phyloP scores from a whole-genome alignment of 2,888 invertebrate genomes.

The Trachelus iudaicus region DNA sequence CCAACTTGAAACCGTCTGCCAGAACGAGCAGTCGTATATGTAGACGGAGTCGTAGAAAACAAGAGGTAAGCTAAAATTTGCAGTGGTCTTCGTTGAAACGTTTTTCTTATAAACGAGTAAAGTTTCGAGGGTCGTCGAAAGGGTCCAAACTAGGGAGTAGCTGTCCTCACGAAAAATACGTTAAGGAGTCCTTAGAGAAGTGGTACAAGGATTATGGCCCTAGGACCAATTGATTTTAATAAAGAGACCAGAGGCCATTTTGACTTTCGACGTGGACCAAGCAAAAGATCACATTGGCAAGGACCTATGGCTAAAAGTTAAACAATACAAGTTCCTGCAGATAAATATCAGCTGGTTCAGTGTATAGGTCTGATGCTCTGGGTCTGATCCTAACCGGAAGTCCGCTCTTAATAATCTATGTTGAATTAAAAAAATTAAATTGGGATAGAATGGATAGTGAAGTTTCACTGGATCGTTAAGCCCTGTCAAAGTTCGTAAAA shows the following conservation, averaged over 20 bases:
- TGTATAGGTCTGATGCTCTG: not conserved
- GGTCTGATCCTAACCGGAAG: not conserved
- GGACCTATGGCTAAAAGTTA: not conserved
- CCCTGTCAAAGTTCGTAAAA: not conserved
- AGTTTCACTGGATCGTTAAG: not conserved
- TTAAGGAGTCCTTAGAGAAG: not conserved
- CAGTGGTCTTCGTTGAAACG: not conserved
- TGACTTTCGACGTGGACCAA: not conserved
- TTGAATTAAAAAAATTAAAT: not conserved
- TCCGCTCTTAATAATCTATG: not conserved
- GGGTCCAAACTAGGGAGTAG: not conserved
- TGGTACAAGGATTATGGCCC: not conserved
- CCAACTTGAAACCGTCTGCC: not conserved
- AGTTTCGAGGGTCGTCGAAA: not conserved
- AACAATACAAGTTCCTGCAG: not conserved
- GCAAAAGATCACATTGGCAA: not conserved
- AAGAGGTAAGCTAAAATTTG: not conserved
- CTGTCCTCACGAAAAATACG: not conserved
- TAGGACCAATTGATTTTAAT: not conserved
- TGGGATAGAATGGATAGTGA: not conserved
- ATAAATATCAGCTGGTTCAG: not conserved
- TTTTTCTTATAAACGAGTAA: not conserved
- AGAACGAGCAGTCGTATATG: not conserved
- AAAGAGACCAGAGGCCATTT: not conserved
- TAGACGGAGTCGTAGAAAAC: not conserved